A percentile compares a stretch with the other conserved stretches of the same genome.
Conservation (phyloP, 2,888 invertebrate species). For the Pyrrhia umbra region DNA sequence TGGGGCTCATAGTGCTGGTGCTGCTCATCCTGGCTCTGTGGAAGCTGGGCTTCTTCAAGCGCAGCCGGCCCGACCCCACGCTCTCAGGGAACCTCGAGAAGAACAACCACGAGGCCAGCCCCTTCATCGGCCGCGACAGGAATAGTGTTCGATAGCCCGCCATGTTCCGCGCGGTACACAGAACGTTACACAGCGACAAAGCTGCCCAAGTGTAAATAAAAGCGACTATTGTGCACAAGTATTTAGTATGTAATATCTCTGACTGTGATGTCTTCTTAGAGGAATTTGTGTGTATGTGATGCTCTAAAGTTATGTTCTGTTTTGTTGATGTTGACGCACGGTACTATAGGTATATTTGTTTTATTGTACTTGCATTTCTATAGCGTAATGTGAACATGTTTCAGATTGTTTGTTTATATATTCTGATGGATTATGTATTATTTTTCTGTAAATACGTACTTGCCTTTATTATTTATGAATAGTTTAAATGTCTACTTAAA, state of each 20-base stretch:
- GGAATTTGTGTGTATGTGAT: slow-evolving; percentile 84
- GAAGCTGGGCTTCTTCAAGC: slow-evolving; percentile 97
- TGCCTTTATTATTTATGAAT: slow-evolving; percentile 82
- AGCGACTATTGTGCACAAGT: slow-evolving; percentile 59
- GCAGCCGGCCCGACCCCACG: slow-evolving; percentile 95
- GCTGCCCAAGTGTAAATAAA: slow-evolving; percentile 60
- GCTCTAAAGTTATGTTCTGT: slow-evolving; percentile 78
- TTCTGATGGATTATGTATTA: slow-evolving; percentile 74
- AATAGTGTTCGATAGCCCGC: slow-evolving; percentile 86
- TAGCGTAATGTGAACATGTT: slow-evolving; percentile 76
- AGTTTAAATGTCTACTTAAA: slow-evolving; percentile 79
- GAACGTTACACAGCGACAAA: slow-evolving; percentile 51
- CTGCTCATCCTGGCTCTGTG: slow-evolving; percentile 95
- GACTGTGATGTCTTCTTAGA: slow-evolving; percentile 90
- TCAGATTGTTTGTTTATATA: slow-evolving; percentile 78
- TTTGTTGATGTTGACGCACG: slow-evolving; percentile 82
- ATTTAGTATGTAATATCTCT: slow-evolving; percentile 79
- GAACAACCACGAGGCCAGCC: slow-evolving; percentile 92
- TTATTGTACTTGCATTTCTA: slow-evolving; percentile 82
- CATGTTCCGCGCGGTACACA: slow-evolving; percentile 62
- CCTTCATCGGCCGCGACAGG: slow-evolving; percentile 88
- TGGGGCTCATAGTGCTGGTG: slow-evolving; percentile 95
- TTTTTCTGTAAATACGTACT: slow-evolving; percentile 85
- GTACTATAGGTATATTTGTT: slow-evolving; percentile 70
- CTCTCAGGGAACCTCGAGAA: slow-evolving; percentile 95